These are phyloP conservation scores for Saccopteryx bilineata DNA, from an alignment of 2,113 vertebrate species.

Conservation along the genomic window DNA sequence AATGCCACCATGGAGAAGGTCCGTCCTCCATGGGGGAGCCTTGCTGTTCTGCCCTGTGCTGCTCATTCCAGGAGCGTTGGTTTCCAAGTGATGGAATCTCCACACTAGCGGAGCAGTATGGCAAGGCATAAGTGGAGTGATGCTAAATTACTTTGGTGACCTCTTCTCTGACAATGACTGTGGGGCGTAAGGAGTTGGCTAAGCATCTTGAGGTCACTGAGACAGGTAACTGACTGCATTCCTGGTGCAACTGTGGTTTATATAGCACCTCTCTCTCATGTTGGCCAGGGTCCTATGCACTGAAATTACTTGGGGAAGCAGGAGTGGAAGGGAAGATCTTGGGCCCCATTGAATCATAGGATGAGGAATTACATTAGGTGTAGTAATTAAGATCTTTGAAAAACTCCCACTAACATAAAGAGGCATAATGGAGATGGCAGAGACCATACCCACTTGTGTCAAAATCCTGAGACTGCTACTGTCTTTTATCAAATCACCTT, in stretches of 20 bases:
- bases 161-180: not conserved
- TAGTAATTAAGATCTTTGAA: not conserved
- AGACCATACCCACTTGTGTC: not conserved
- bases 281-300: no score
- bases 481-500: not conserved
- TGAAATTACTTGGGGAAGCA: not conserved
- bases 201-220: not conserved
- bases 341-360: not conserved
- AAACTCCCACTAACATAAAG: not conserved
- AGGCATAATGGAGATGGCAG: not conserved
- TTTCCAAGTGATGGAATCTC: not conserved
- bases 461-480: not conserved
- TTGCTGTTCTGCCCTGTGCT: not conserved
- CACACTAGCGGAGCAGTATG: not conserved
- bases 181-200: not conserved
- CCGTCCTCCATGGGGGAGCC: not conserved
- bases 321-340: not conserved
- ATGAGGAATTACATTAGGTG: not conserved
- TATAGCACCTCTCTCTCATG: not conserved
- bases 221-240: not conserved
- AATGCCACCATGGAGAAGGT: accelerated
- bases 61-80: not conserved
- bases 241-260: not conserved
- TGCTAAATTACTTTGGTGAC: not conserved
- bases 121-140: not conserved